A percentile compares a stretch with the other conserved stretches of the same genome.
Conservation (phyloP, 1,140 invertebrate genomes). For the Wiebesia pumilae region DNA sequence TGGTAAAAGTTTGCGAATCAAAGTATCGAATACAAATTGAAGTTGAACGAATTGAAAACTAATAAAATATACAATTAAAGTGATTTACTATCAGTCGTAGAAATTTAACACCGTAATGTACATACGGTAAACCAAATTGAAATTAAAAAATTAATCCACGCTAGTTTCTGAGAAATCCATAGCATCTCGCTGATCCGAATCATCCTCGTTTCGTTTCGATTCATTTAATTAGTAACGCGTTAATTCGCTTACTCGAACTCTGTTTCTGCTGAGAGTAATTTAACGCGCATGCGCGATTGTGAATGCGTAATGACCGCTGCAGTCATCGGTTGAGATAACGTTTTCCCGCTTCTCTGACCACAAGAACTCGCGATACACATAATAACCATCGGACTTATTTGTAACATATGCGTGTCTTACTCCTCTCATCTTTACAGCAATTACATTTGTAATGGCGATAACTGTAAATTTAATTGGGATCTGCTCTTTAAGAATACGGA, state of each 20-base stretch:
- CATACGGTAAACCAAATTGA: background rate
- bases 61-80: background rate
- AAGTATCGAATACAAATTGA: background rate
- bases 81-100: too few species aligned
- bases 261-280: constrained; percentile 2
- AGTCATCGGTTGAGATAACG: constrained; percentile 18
- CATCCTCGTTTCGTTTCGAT: background rate
- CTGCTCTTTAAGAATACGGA: constrained; percentile 12
- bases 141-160: background rate
- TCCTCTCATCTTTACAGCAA: constrained; percentile 9
- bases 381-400: constrained; percentile 33
- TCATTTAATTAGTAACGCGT: constrained; percentile 18
- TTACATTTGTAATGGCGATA: constrained; percentile 41
- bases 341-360: constrained; percentile 17
- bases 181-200: background rate
- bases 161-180: background rate
- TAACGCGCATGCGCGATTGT: constrained; percentile 15
- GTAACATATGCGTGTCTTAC: constrained; percentile 16
- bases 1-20: background rate
- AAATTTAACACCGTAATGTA: too few species aligned
- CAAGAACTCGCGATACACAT: constrained; percentile 17
- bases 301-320: background rate
- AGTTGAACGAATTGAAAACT: background rate
- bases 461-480: constrained; percentile 42
- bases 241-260: background rate